Evolutionary conservation across 2,113 vertebrate genomes (phyloP), one percentile per base, ranked within the genome.

Genomic region (Aix galericulata): DNA sequence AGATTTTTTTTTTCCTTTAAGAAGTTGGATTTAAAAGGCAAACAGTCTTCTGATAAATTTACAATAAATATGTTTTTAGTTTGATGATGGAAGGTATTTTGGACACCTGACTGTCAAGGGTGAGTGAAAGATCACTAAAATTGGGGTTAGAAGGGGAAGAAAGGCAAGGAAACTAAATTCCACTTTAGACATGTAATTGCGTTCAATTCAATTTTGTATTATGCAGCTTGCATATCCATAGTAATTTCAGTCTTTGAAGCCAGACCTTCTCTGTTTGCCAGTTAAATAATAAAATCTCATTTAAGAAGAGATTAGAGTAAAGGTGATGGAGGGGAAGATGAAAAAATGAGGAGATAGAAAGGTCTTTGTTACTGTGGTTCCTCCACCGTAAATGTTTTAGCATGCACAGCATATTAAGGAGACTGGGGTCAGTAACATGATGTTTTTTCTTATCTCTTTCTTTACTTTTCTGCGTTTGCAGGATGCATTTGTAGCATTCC

Each of bases 401-500:
- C 21, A 6, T 36, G 34, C 40, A 4, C 25, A 26, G 11, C 32
- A 52, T 52, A 11, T 5, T 1, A 29, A 42, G 20, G 20, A 58
- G 60, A 11, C 4, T 1, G n/a, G 34, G 20, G 22, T 42, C 27
- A 38, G 4, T 38, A 29, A 13, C 8, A 25, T 0, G 4, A 36
- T 12, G 14, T 7, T 2, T 21, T 80, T 59, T 68, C 36, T 89
- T 18, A 69, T 58, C 62, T 93, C 66, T 95, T 42, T 12, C 27
- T 78, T 34, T 36, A 21, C 50, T 92, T 36, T 38, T 20, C 8
- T 44, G 6, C 7, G 2, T 82, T 91, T 93, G 34, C 91, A 98
- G 98, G 98, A 98, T 86, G 97, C 98, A 5, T 98, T 98, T 82
- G 72, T 63, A 68, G 98, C 98, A 0, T 98, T 98, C 86, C 98